Evolutionary conservation across 2,113 vertebrate genomes (phyloP), one percentile per base, ranked within the genome.

Genomic region (Corapipo altera): DNA sequence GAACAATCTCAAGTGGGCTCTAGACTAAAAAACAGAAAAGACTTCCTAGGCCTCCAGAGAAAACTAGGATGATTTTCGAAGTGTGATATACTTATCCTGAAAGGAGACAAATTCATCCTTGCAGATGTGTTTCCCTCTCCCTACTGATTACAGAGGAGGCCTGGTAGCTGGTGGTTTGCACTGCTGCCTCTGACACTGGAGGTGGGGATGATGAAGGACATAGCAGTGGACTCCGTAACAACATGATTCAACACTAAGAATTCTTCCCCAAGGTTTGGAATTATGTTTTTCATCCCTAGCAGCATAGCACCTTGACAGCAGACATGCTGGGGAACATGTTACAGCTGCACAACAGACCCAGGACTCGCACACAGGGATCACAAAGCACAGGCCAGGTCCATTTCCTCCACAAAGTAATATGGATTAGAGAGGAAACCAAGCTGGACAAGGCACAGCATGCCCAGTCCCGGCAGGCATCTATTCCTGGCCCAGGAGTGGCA

Each of bases 301-400:
- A 58, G 51, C 51, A 48, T 1, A 4, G 41, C 20, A 33, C 11
- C 52, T 37, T n/a, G 52, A 37, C 22, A 83, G 58, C 46, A 72
- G 30, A 37, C n/a, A 23, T 0, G 0, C 6, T 11, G 12, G 17
- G 14, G 10, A 76, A 71, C 12, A 12, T 3, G 5, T 37, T 35
- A 49, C 3, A 10, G 12, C 54, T 3, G 1, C 33, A 44, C 22
- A 55, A 44, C 8, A 72, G 43, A 82, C 6, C 10, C 16, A 27
- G 0, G 1, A 9, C 24, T 32, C 12, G 8, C 10, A 23, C 8
- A 67, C 27, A 75, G 11, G 10, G 23, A 65, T 35, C 62, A 73
- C 35, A 37, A 59, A 84, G 27, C 41, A 71, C 27, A 32, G 37
- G 37, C 33, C 65, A 62, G n/a, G 15, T 8, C 9, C 1, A 2